Base-by-base conservation (phyloP, 2,888 invertebrate species). In the Agapostemon virescens region DNA sequence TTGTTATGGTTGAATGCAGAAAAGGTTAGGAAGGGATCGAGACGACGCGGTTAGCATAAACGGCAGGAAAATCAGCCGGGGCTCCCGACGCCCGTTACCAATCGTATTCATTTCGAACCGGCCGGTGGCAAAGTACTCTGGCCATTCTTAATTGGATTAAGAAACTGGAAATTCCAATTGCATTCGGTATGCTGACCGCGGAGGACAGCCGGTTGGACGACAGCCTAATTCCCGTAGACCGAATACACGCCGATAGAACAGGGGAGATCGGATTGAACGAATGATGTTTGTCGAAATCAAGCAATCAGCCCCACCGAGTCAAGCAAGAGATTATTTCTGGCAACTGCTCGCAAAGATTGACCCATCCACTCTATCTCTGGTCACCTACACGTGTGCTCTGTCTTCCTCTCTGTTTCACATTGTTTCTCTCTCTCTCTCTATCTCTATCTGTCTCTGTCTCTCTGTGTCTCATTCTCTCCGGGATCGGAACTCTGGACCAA, bases 231-330 rank as follows among this genome's bases (percentile, higher is more conserved):
- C 83, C 80, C 84, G 82, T 67, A 74, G 83, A 77, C 77, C 77
- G 80, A 68, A 69, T 80, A 77, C 79, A 64, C 73, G 58, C 61
- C 77, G 72, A 79, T 78, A 76, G 82, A 45, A 40, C 36, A 68
- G 63, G 49, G 42, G 30, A 81, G 81, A 84, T 83, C 83, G 74
- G 78, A 77, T 72, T 70, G 85, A 81, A 79, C 78, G 82, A 86
- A 82, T 85, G 87, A 88, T 89, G 89, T 91, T 91, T 89, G 91
- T 88, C 88, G 90, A 91, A 90, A 90, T 91, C 90, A 91, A 89
- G 90, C 89, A 91, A 91, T 90, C 90, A 89, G 85, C 86, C 86
- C 85, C 81, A 79, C 81, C 88, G 78, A 83, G 83, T 73, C 79
- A 85, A 79, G 81, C 74, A 77, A 82, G 82, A 87, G 84, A 90